Evolutionary conservation across 2,888 invertebrate genomes (phyloP).

Genomic region (Icerya purchasi): DNA sequence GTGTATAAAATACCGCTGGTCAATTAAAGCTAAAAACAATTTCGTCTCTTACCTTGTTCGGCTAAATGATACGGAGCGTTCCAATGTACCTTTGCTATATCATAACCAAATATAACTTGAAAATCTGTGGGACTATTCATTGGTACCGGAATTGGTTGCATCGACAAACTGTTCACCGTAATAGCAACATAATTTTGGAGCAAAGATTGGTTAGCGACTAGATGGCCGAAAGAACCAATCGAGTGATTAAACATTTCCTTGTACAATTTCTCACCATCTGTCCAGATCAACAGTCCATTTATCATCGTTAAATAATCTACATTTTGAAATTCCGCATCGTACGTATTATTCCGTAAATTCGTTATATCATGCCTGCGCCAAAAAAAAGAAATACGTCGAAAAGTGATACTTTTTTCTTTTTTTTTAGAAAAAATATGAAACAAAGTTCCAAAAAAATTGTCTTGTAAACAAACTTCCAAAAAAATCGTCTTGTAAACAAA

Average conservation of each 20-base stretch:
- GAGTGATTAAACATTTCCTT: conserved; percentile 48
- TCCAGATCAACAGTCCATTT: conserved; percentile 67
- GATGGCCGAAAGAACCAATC: conserved; percentile 52
- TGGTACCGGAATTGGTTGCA: conserved; percentile 59
- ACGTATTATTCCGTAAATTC: conserved; percentile 50
- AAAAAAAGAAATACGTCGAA: no score
- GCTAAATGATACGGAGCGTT: conserved; percentile 50
- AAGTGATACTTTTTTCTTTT: no score
- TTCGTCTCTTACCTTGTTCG: conserved; percentile 50
- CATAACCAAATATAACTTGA: conserved; percentile 57
- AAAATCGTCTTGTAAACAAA: no score
- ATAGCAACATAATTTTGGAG: conserved; percentile 18
- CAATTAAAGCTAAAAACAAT: conserved; percentile 18
- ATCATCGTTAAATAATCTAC: conserved; percentile 54
- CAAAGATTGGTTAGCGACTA: conserved; percentile 36
- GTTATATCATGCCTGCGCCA: conserved; percentile 46
- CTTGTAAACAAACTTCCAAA: no score
- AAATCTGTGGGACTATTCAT: conserved; percentile 55
- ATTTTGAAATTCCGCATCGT: conserved; percentile 47
- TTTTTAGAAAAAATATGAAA: no score
- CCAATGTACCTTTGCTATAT: conserved; percentile 61
- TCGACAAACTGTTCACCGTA: conserved; percentile 38
- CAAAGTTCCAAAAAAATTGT: no score
- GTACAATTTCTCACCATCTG: conserved; percentile 50
- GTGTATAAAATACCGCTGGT: conserved; percentile 27